A percentile compares a stretch with the other conserved stretches of the same genome.
Conservation (phyloP, 2,888 invertebrate species). For the Ethmia dodecea region DNA sequence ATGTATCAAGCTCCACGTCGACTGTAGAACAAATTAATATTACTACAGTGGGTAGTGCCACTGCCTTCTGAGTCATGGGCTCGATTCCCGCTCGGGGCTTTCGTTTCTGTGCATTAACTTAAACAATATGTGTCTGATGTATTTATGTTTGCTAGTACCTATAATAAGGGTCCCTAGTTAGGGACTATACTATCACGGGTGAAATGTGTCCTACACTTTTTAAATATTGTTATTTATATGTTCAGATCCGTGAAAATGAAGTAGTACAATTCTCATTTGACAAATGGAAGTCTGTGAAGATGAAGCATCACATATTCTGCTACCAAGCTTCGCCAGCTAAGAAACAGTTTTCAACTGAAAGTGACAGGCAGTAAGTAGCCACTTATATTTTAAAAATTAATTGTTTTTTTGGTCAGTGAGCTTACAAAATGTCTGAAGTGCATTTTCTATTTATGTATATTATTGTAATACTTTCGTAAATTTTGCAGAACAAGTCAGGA, state of each 20-base stretch:
- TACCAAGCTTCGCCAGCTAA: constrained; percentile 91
- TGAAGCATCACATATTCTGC: constrained; percentile 93
- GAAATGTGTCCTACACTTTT: no score
- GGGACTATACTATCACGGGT: no score
- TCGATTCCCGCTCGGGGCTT: no score
- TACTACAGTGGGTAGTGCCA: no score
- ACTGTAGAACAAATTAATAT: no score
- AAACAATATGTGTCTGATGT: neutral
- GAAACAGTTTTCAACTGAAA: constrained; percentile 88
- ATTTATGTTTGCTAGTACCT: neutral
- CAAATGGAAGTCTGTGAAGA: constrained; percentile 88
- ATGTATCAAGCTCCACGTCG: no score
- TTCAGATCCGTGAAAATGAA: constrained; percentile 87
- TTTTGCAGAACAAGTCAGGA: constrained; percentile 74
- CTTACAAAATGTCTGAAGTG: neutral
- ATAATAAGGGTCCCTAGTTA: neutral
- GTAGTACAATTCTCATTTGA: constrained; percentile 90
- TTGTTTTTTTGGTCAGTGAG: neutral
- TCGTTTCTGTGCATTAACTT: no score
- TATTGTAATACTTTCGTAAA: constrained; percentile 23
- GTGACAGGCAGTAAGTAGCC: constrained; percentile 76
- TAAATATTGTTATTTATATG: constrained; percentile 6
- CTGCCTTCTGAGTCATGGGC: no score
- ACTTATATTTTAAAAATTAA: neutral
- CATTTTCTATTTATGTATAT: constrained; percentile 1